These are phyloP conservation scores for Oreamnos americanus DNA, from an alignment of 2,113 vertebrate genomes.

Conservation along the genomic window DNA sequence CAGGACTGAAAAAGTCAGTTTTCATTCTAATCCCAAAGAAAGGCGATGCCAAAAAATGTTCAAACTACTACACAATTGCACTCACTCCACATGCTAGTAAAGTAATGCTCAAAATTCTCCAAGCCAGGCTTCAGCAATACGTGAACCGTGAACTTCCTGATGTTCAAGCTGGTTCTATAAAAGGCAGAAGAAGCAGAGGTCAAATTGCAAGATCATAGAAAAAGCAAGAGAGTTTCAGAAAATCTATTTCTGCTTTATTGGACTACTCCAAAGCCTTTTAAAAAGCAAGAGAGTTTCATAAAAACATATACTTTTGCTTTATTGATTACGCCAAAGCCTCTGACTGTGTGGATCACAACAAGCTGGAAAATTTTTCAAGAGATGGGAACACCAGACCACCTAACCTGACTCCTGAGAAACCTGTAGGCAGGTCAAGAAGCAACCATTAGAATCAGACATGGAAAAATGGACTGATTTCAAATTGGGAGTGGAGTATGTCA, in stretches of 20 bases:
- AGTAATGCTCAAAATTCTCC: background rate
- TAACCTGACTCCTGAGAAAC: background rate
- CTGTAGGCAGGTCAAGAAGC: background rate
- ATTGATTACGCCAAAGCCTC: background rate
- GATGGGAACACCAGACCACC: background rate
- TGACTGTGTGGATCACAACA: background rate
- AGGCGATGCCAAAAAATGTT: background rate
- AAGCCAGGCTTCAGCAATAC: background rate
- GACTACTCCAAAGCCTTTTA: background rate
- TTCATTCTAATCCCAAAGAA: background rate
- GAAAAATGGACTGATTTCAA: background rate
- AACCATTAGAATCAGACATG: background rate
- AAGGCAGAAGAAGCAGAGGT: background rate
- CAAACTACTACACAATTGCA: background rate
- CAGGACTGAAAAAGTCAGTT: background rate
- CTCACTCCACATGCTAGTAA: rapidly evolving
- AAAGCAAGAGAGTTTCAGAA: background rate
- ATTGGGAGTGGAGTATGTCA: rapidly evolving
- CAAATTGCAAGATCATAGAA: background rate
- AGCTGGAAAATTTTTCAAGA: background rate
- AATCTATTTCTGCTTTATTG: background rate
- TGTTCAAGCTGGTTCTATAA: background rate
- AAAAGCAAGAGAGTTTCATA: background rate
- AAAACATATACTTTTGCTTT: background rate
- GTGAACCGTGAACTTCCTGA: background rate